Conservation (phyloP, 2,888 invertebrate species). For the Sinohyriopsis cumingii region DNA sequence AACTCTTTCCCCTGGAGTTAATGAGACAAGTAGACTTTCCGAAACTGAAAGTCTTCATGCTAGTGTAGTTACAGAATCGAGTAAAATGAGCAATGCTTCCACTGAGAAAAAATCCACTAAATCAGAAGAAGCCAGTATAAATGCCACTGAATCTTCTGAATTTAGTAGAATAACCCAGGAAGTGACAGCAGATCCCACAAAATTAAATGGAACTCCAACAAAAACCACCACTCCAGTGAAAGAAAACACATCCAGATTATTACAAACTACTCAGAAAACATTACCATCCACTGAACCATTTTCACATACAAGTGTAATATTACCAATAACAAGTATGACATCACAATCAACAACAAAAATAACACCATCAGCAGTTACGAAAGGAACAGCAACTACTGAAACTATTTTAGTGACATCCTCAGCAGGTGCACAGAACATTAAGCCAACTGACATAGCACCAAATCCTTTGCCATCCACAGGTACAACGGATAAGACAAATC, state of each 20-base stretch:
- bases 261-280: conserved; percentile 16
- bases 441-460: conserved; percentile 13
- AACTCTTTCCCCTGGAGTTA: too few species aligned
- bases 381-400: conserved; percentile 11
- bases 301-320: not conserved
- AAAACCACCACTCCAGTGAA: conserved; percentile 16
- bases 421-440: not conserved
- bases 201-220: conserved; percentile 19
- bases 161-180: conserved; percentile 8
- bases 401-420: conserved; percentile 12
- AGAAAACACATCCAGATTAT: not conserved
- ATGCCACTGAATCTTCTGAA: not conserved
- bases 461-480: conserved; percentile 14
- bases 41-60: too few species aligned
- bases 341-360: conserved; percentile 18
- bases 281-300: conserved; percentile 20
- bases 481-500: not conserved
- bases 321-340: conserved; percentile 11
- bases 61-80: too few species aligned
- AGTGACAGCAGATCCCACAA: conserved; percentile 15
- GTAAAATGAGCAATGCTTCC: not conserved
- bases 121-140: not conserved
- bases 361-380: conserved; percentile 9
- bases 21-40: too few species aligned
- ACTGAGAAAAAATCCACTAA: not conserved